Evolutionary conservation across 2,888 invertebrate species (phyloP).

Genomic region (Subacronicta megacephala): DNA sequence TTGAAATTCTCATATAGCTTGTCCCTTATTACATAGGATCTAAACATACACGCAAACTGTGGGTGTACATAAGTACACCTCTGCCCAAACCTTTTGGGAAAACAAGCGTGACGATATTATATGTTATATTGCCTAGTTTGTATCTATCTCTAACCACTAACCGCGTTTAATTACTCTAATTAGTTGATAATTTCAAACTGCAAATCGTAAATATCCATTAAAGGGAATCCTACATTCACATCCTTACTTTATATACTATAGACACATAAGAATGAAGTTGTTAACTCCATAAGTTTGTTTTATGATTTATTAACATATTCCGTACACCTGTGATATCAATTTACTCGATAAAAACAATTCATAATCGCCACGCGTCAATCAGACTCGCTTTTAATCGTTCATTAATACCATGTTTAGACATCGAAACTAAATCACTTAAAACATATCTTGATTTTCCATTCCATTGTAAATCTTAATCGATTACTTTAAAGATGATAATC

Average conservation of each 20-base stretch:
- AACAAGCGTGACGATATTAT: too few relatives aligned
- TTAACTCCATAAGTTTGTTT: conserved; percentile 32
- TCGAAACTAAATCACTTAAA: conserved; percentile 52
- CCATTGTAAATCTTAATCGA: conserved; percentile 37
- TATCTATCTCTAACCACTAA: too few relatives aligned
- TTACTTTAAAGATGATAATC: conserved; percentile 42
- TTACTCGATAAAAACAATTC: conserved; percentile 42
- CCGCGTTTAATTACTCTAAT: conserved; percentile 37
- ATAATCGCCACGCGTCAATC: conserved; percentile 53
- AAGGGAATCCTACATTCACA: conserved; percentile 31
- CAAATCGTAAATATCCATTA: conserved; percentile 21
- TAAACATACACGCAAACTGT: too few relatives aligned
- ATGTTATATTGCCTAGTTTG: too few relatives aligned
- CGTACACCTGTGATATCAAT: conserved; percentile 48
- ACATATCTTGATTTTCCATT: conserved; percentile 10
- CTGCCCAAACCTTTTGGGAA: too few relatives aligned
- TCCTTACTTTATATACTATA: conserved; percentile 1
- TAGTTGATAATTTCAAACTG: conserved; percentile 18
- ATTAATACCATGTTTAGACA: conserved; percentile 58
- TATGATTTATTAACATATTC: conserved; percentile 43
- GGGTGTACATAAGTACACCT: too few relatives aligned
- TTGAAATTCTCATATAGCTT: too few relatives aligned
- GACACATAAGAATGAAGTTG: conserved; percentile 39
- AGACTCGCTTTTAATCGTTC: conserved; percentile 54
- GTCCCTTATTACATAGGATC: too few relatives aligned